phyloP scores from a whole-genome alignment of 2,113 vertebrate species.

The Copsychus sechellarum region DNA sequence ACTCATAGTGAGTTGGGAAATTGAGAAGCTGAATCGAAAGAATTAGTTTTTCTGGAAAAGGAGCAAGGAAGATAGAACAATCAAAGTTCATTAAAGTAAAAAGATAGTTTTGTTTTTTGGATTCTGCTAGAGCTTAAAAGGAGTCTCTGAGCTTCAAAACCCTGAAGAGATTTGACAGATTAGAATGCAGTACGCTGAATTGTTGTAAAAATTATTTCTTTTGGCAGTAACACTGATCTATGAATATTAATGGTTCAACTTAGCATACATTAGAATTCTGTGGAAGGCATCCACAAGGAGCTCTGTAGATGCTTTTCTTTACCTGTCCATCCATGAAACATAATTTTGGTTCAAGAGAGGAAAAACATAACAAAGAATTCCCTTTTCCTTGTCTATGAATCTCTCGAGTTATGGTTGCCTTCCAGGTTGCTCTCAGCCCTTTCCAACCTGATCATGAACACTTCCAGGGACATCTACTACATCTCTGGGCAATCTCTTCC shows the following conservation, averaged over 20 bases:
- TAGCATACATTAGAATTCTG: constrained; percentile 32
- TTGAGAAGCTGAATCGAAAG: not conserved
- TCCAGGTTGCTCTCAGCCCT: not conserved
- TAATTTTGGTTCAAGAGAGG: not conserved
- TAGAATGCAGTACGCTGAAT: constrained; percentile 23
- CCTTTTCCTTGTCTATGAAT: not conserved
- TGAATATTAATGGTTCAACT: constrained; percentile 32
- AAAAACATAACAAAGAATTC: not conserved
- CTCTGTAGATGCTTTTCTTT: not conserved
- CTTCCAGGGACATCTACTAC: too few relatives aligned
- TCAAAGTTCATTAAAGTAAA: not conserved
- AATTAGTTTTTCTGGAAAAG: not conserved
- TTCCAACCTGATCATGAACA: too few relatives aligned
- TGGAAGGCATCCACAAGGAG: not conserved
- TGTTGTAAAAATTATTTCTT: constrained; percentile 52
- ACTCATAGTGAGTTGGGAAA: not conserved
- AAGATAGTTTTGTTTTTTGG: constrained; percentile 20
- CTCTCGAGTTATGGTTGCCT: not conserved
- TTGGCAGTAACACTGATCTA: constrained; percentile 36
- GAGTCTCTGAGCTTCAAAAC: not conserved
- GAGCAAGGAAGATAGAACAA: not conserved
- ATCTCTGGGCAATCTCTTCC: too few relatives aligned
- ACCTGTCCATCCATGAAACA: not conserved
- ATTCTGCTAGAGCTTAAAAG: constrained; percentile 5
- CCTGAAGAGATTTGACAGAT: constrained; percentile 27